These are phyloP conservation scores for Serranus cabrilla DNA, from an alignment of 2,797 vertebrate species.

Conservation along the genomic window DNA sequence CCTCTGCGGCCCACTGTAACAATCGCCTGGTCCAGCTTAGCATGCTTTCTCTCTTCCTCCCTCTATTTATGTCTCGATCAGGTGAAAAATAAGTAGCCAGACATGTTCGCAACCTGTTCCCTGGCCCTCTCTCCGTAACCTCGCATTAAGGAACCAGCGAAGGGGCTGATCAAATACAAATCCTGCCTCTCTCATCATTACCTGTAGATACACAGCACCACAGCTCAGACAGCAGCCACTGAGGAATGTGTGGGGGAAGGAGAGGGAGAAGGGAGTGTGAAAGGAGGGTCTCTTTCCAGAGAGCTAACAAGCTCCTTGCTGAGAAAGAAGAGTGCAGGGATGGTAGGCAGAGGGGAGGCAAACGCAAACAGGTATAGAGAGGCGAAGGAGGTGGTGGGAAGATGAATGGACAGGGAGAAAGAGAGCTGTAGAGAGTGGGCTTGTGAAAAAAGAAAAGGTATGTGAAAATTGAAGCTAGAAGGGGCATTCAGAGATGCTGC, in stretches of 20 bases:
- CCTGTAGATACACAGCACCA: constrained; percentile 41
- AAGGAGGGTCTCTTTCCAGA: constrained; percentile 35
- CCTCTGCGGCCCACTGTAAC: not conserved
- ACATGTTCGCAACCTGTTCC: constrained; percentile 27
- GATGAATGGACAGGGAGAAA: constrained; percentile 49
- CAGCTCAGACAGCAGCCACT: constrained; percentile 42
- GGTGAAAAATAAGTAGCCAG: constrained; percentile 50
- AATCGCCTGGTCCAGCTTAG: not conserved
- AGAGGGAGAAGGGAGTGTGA: not conserved
- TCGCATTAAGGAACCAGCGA: constrained; percentile 43
- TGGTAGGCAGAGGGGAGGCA: not conserved
- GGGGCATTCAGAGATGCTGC: constrained; percentile 13
- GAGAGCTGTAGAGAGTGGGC: constrained; percentile 31
- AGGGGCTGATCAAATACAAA: constrained; percentile 57
- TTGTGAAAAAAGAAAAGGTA: constrained; percentile 6
- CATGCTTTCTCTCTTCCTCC: not conserved
- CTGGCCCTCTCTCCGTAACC: not conserved
- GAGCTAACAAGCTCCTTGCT: constrained; percentile 66
- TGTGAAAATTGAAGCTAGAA: constrained; percentile 21
- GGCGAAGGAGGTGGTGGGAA: constrained; percentile 39
- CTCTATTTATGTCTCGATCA: constrained; percentile 24
- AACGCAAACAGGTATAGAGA: constrained; percentile 37
- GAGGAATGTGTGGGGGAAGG: not conserved
- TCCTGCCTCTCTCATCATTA: constrained; percentile 57
- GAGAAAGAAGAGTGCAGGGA: constrained; percentile 33